These are phyloP conservation scores for Ornithorhynchus anatinus DNA, from an alignment of 2,113 vertebrate genomes.

Conservation along the genomic window DNA sequence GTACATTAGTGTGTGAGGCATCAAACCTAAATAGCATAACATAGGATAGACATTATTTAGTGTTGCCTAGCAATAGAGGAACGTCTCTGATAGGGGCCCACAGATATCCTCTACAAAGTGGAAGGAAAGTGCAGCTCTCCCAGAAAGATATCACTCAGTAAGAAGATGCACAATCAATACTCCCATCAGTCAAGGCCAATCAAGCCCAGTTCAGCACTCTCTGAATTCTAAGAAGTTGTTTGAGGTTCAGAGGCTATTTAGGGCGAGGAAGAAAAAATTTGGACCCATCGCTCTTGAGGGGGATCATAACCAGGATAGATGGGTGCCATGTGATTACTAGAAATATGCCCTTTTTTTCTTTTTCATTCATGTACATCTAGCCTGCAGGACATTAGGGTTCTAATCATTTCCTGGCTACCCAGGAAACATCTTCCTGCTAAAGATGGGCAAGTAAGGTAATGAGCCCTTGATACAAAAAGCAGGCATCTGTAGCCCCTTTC, in stretches of 20 bases:
- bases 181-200: background rate
- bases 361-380: background rate
- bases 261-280: background rate
- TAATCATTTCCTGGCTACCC: fast-evolving
- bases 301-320: background rate
- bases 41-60: background rate
- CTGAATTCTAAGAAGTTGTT: background rate
- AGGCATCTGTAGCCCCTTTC: too few relatives aligned
- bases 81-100: background rate
- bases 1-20: background rate
- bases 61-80: background rate
- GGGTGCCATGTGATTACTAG: background rate
- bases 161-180: background rate
- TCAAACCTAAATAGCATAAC: background rate
- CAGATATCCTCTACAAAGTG: background rate
- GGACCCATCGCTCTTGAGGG: background rate
- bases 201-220: background rate
- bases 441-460: too few relatives aligned
- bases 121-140: background rate
- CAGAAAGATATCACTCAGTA: background rate
- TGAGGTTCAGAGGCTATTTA: background rate
- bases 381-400: background rate
- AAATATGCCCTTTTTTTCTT: background rate
- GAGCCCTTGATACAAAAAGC: too few relatives aligned
- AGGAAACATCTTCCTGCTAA: background rate